Evolutionary conservation across 2,888 invertebrate genomes (phyloP), one percentile per base, ranked within the genome.

Genomic region (Drosophila koepferae): DNA sequence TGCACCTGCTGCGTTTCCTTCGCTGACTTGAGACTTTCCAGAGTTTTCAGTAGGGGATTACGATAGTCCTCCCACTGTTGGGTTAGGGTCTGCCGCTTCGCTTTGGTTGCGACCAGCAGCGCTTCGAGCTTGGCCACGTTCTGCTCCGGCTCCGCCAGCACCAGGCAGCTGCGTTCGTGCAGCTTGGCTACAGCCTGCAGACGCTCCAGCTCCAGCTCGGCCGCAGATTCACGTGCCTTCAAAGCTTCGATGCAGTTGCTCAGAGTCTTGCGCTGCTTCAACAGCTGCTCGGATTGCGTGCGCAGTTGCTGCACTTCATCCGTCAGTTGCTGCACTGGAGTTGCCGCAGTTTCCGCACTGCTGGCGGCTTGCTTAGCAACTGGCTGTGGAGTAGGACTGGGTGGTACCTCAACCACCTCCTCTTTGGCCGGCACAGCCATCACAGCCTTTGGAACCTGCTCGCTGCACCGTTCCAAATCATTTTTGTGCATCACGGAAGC

Each of bases 51-150:
- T 16, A 97, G 92, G 1, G 96, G 96, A 36, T 94, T 94, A 76
- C 96, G 94, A 86, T 96, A 96, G 59, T 95, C 94, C 83, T 96
- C 95, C 97, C 97, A 97, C 84, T 97, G 96, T 66, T 94, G 94
- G 6, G 95, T 95, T 58, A 97, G 92, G 63, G 94, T 94, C 34
- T 95, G 93, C 41, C 96, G 92, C 85, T 95, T 94, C 83, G 95
- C 95, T 56, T 94, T 94, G 72, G 95, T 95, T 23, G 94, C 93
- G 72, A 95, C 95, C 23, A 96, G 94, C 18, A 95, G 89, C 18
- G 92, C 92, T 81, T 94, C 94, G 65, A 96, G 91, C 92, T 95
- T 95, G 7, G 90, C 86, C 46, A 95, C 89, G 90, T 95, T 95
- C 53, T 94, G 94, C 55, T 94, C 94, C 7, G 96, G 95, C 83